A percentile compares a stretch with the other conserved stretches of the same genome.
Conservation (phyloP, 2,797 vertebrate species). For the Characodon lateralis region DNA sequence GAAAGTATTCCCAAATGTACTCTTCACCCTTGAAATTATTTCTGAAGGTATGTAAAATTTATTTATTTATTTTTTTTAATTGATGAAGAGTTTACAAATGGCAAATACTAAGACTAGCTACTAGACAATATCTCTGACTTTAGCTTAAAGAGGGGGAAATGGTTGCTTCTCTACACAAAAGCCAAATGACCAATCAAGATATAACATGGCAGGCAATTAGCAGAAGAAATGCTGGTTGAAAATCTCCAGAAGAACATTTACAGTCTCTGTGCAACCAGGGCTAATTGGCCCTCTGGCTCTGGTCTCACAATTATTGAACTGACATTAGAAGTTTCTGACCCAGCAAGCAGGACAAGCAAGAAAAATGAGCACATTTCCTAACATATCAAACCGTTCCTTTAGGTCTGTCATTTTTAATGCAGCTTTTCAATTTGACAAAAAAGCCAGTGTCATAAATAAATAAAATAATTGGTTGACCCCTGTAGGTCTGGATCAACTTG, state of each 20-base stretch:
- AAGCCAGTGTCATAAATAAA: neutral
- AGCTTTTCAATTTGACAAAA: neutral
- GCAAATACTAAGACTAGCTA: neutral
- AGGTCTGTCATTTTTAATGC: neutral
- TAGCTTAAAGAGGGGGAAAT: neutral
- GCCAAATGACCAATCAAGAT: conserved; percentile 2
- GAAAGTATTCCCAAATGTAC: neutral
- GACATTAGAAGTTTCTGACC: neutral
- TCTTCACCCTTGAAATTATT: neutral
- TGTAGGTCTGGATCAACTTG: conserved; percentile 1
- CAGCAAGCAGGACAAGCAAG: neutral
- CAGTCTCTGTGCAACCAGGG: neutral
- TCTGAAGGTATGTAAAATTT: neutral
- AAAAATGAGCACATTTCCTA: neutral
- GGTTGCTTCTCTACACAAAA: neutral
- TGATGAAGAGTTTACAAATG: neutral
- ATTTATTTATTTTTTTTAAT: neutral
- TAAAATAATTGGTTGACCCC: conserved; percentile 8
- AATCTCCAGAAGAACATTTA: neutral
- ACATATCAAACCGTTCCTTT: neutral
- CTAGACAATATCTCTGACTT: neutral
- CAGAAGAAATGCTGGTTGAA: neutral
- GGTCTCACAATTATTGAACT: neutral
- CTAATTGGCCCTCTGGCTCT: conserved; percentile 6
- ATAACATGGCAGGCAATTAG: neutral